Evolutionary conservation across 2,113 vertebrate species (phyloP).

Genomic region (Phrynosoma platyrhinos): DNA sequence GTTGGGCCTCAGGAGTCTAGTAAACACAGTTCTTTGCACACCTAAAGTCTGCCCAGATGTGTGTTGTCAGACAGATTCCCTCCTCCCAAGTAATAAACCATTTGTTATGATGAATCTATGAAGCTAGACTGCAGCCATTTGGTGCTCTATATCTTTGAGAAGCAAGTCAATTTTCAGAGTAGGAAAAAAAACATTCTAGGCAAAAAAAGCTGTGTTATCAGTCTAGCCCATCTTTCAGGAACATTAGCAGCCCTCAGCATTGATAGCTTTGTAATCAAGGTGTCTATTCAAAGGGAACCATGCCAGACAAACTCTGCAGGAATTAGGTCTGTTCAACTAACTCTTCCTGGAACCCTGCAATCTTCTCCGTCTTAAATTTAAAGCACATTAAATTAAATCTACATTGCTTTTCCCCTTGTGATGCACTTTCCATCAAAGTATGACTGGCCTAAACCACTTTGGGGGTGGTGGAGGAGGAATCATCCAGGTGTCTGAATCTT

Average conservation of each 20-base stretch:
- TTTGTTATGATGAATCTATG: background rate
- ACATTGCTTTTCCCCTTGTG: background rate
- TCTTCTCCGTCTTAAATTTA: background rate
- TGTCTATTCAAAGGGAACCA: background rate
- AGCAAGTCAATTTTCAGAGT: background rate
- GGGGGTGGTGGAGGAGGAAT: background rate
- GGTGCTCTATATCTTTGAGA: background rate
- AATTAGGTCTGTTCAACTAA: background rate
- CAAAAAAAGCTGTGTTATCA: background rate
- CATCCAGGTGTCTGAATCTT: background rate
- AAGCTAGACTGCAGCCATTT: background rate
- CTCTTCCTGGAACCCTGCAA: background rate
- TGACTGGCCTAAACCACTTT: background rate
- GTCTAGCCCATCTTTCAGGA: conserved; percentile 5
- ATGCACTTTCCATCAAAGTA: background rate
- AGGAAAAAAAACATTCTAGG: background rate
- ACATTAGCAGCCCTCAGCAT: background rate
- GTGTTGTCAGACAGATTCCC: background rate
- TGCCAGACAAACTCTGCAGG: conserved; percentile 12
- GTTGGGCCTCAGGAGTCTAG: too few species aligned
- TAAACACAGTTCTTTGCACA: background rate
- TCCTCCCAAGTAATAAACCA: background rate
- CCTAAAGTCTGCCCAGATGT: background rate
- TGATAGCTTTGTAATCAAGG: conserved; percentile 16
- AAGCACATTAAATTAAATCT: background rate